phyloP scores from a whole-genome alignment of 2,797 vertebrate species.

The Halcyon smyrnensis region DNA sequence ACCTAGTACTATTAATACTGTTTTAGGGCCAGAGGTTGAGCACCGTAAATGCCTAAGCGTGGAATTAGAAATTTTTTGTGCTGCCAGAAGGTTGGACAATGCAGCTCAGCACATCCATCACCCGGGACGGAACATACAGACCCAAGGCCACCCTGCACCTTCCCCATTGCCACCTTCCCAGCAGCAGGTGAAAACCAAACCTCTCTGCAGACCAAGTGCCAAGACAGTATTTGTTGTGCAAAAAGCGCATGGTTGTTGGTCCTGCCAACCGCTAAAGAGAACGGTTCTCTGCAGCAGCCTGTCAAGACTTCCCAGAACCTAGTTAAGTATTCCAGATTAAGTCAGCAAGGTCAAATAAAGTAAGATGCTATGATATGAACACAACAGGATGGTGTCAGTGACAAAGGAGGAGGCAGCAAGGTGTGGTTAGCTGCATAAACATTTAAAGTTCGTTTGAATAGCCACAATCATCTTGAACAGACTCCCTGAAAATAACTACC shows the following conservation, averaged over 20 bases:
- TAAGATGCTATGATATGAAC: neutral
- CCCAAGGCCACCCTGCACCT: neutral
- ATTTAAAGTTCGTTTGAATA: neutral
- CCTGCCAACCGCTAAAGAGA: neutral
- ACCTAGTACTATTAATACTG: neutral
- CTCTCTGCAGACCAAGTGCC: neutral
- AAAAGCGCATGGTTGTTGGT: accelerated
- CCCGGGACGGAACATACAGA: neutral
- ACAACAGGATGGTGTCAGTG: neutral
- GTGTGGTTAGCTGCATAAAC: neutral
- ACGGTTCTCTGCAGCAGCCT: neutral
- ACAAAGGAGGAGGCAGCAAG: neutral
- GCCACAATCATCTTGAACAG: neutral
- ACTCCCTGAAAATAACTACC: neutral
- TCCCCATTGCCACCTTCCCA: accelerated
- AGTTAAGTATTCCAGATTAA: neutral
- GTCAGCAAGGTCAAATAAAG: neutral
- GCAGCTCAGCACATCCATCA: neutral
- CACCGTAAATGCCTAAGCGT: neutral
- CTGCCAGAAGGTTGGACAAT: neutral
- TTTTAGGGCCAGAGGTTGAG: neutral
- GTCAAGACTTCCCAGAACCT: neutral
- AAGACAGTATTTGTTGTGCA: accelerated
- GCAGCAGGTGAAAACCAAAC: neutral
- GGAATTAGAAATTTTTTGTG: accelerated